These are phyloP conservation scores for Tragulus kanchil DNA, from an alignment of 2,113 vertebrate genomes.

Conservation along the genomic window DNA sequence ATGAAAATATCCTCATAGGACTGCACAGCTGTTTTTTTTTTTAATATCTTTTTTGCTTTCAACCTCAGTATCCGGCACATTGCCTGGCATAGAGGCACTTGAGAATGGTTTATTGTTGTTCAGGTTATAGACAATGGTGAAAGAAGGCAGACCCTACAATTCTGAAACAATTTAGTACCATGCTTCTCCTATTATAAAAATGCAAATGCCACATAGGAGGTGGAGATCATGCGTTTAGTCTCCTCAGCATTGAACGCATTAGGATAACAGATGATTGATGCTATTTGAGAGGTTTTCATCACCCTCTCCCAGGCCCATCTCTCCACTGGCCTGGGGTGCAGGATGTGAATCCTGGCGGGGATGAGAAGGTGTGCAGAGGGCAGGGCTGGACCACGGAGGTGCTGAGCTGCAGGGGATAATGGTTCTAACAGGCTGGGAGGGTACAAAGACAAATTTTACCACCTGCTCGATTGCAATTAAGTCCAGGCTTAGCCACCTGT, in stretches of 20 bases:
- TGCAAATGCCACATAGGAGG: not conserved
- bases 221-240: not conserved
- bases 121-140: not conserved
- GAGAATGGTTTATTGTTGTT: not conserved
- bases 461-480: not conserved
- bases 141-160: not conserved
- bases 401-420: not conserved
- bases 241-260: not conserved
- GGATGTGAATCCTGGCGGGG: not conserved
- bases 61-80: not conserved
- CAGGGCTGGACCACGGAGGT: rapidly evolving
- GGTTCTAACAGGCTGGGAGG: not conserved
- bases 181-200: not conserved
- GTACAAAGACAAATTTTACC: not conserved
- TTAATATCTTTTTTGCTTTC: not conserved
- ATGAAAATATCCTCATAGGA: not conserved
- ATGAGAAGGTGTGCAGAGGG: not conserved
- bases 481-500: not conserved
- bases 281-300: not conserved
- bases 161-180: not conserved
- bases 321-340: not conserved
- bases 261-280: not conserved
- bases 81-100: not conserved
- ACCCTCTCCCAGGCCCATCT: not conserved
- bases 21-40: not conserved